phyloP scores from a whole-genome alignment of 2,888 invertebrate species.

The Eremobia ochroleuca region DNA sequence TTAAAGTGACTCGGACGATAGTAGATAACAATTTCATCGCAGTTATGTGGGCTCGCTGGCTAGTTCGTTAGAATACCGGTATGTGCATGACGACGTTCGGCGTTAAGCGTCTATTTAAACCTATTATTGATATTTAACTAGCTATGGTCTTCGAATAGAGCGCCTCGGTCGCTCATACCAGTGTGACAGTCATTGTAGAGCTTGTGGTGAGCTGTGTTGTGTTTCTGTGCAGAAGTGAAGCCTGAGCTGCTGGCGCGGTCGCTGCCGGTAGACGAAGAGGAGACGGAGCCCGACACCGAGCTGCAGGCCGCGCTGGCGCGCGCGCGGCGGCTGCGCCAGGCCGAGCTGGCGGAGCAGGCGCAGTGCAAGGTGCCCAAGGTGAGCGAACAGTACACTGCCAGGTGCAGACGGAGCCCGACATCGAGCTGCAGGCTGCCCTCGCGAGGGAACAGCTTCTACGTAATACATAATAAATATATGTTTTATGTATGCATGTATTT shows the following conservation, averaged over 20 bases:
- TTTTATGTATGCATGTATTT: too few species aligned
- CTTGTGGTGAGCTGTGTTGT: not conserved
- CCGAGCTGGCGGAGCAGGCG: constrained; percentile 20
- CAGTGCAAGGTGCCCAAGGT: constrained; percentile 77
- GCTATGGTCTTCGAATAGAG: not conserved
- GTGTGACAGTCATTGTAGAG: not conserved
- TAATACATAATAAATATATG: too few species aligned
- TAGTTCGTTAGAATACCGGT: too few species aligned
- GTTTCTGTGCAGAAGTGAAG: constrained; percentile 77
- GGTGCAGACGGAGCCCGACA: not conserved
- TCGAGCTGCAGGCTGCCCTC: not conserved
- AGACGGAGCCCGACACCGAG: constrained; percentile 94
- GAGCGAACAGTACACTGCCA: not conserved
- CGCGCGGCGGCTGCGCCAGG: constrained; percentile 93
- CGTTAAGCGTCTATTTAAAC: not conserved
- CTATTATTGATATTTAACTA: not conserved
- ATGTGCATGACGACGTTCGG: too few species aligned
- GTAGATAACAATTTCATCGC: too few species aligned
- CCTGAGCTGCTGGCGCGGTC: constrained; percentile 69
- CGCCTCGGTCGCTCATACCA: not conserved
- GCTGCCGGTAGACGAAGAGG: constrained; percentile 86
- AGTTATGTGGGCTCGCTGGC: too few species aligned
- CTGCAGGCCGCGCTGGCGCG: constrained; percentile 94
- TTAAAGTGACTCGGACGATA: too few species aligned
- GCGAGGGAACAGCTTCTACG: too few species aligned